phyloP scores from a whole-genome alignment of 2,888 invertebrate genomes.

The Drosophila kambysellisi region DNA sequence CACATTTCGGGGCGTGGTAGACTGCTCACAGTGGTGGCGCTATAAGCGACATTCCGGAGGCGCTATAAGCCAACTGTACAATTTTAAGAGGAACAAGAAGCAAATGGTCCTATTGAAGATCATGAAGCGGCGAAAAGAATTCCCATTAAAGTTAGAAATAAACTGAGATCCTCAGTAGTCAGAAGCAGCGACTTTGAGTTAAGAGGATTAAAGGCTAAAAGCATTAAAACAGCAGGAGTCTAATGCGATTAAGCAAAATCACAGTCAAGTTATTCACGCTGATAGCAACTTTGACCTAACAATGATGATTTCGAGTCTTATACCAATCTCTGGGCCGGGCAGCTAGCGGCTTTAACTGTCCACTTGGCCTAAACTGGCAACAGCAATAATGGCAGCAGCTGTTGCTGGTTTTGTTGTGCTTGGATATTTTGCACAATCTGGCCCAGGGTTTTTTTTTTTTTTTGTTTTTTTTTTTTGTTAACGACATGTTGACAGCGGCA shows the following conservation, averaged over 20 bases:
- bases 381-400: conserved; percentile 20
- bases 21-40: background rate
- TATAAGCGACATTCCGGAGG: conserved; percentile 28
- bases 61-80: conserved; percentile 16
- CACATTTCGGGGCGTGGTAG: conserved; percentile 56
- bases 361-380: conserved; percentile 46
- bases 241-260: conserved; percentile 4
- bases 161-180: background rate
- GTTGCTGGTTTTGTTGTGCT: conserved; percentile 26
- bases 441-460: conserved; percentile 13
- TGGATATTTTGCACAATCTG: conserved; percentile 42
- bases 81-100: background rate
- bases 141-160: background rate
- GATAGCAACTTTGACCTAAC: background rate
- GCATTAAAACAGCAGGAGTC: conserved; percentile 10
- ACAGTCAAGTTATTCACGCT: background rate
- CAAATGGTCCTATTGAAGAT: background rate
- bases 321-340: conserved; percentile 14
- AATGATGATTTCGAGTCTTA: background rate
- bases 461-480: conserved; percentile 52
- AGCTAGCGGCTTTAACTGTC: conserved; percentile 42
- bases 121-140: background rate
- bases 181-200: background rate
- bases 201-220: conserved; percentile 7
- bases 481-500: conserved; percentile 80